Conservation (phyloP, 2,797 vertebrate species). For the Tokudaia muenninki region DNA sequence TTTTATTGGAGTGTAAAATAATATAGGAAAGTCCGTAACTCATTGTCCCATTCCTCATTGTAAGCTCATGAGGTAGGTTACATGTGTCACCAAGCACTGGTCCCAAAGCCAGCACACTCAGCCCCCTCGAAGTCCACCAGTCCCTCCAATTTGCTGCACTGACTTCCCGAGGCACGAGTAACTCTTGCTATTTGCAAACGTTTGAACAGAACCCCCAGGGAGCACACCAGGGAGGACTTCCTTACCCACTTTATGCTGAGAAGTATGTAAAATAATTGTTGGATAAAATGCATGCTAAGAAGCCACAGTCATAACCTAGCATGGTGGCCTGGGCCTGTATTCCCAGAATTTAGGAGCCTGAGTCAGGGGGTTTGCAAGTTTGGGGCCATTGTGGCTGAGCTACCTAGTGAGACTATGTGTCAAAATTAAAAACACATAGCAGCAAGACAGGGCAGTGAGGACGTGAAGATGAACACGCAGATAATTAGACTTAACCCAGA, state of each 20-base stretch:
- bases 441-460: background rate
- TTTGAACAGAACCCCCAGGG: background rate
- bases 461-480: fast-evolving
- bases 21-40: background rate
- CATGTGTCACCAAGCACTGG: background rate
- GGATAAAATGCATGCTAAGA: background rate
- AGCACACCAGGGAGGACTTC: fast-evolving
- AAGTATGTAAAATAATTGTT: background rate
- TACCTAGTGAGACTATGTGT: background rate
- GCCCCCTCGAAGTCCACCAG: background rate
- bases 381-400: background rate
- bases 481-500: background rate
- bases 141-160: background rate
- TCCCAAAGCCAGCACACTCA: background rate
- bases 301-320: too few species aligned
- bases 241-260: background rate
- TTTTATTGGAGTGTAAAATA: background rate
- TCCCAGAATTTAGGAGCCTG: background rate
- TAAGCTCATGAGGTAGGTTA: background rate
- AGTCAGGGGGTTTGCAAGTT: background rate
- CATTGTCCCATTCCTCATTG: background rate
- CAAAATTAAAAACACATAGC: background rate
- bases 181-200: background rate
- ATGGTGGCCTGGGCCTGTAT: background rate
- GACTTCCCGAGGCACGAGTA: too few species aligned